Conservation (phyloP, 2,113 vertebrate species). For the Nothocercus nigrocapillus region DNA sequence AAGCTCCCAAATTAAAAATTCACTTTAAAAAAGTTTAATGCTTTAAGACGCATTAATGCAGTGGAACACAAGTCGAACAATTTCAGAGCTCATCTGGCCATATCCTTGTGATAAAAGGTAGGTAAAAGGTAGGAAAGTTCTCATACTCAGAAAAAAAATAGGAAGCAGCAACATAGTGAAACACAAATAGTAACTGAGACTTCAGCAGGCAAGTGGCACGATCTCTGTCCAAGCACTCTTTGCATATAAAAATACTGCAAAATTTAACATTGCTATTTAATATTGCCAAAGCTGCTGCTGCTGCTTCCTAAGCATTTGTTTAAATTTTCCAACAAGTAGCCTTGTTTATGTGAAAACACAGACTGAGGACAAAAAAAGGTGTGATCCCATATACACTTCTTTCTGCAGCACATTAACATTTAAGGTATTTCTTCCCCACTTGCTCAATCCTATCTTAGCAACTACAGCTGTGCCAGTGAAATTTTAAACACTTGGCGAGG, state of each 20-base stretch:
- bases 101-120: not conserved
- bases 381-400: rapidly evolving
- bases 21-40: not conserved
- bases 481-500: not conserved
- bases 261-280: not conserved
- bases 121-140: not conserved
- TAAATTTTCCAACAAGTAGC: not conserved
- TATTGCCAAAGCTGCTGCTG: rapidly evolving
- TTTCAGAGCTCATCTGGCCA: not conserved
- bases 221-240: not conserved
- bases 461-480: not conserved
- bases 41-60: rapidly evolving
- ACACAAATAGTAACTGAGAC: not conserved
- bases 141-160: not conserved
- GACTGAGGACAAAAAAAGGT: not conserved
- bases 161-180: not conserved
- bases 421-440: not conserved
- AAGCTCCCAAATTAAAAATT: not conserved
- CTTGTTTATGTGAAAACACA: not conserved
- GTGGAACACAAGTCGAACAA: not conserved
- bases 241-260: not conserved
- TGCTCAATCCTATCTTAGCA: not conserved
- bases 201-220: not conserved
- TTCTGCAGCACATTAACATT: not conserved
- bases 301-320: not conserved